Evolutionary conservation across 1,140 invertebrate species (phyloP).

Genomic region (Drosophila orosa): DNA sequence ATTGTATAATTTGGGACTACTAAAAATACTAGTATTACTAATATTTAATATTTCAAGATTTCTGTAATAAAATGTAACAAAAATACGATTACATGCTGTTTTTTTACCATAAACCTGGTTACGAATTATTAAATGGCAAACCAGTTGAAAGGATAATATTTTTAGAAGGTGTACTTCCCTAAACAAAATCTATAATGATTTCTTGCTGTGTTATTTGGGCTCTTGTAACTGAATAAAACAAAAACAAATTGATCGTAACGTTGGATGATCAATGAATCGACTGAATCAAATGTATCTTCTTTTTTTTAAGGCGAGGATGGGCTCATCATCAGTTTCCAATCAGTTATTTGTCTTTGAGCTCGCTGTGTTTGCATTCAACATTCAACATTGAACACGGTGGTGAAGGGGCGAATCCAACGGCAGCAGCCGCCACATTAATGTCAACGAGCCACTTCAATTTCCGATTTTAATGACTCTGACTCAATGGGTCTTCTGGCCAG

Average conservation of each 20-base stretch:
- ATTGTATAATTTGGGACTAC: neutral
- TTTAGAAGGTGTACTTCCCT: too few species aligned
- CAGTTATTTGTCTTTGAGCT: conserved; percentile 37
- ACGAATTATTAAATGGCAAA: neutral
- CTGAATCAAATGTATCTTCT: conserved; percentile 33
- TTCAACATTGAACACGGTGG: conserved; percentile 40
- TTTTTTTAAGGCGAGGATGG: conserved; percentile 6
- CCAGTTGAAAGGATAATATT: neutral
- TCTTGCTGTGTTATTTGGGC: neutral
- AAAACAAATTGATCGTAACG: conserved; percentile 24
- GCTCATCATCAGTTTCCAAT: conserved; percentile 25
- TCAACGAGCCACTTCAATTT: conserved; percentile 43
- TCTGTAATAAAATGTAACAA: too few species aligned
- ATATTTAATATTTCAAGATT: too few species aligned
- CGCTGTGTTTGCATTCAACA: conserved; percentile 55
- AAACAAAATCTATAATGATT: neutral
- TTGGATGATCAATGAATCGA: conserved; percentile 15
- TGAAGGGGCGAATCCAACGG: conserved; percentile 4
- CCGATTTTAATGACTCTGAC: conserved; percentile 43
- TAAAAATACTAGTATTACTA: neutral
- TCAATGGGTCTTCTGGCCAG: conserved; percentile 5
- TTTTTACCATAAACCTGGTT: neutral
- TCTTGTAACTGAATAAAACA: conserved; percentile 1
- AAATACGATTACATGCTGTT: too few species aligned
- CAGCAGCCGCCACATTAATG: conserved; percentile 33